Evolutionary conservation across 2,113 vertebrate genomes (phyloP).

Genomic region (Gnathonemus echidnorhynchus): DNA sequence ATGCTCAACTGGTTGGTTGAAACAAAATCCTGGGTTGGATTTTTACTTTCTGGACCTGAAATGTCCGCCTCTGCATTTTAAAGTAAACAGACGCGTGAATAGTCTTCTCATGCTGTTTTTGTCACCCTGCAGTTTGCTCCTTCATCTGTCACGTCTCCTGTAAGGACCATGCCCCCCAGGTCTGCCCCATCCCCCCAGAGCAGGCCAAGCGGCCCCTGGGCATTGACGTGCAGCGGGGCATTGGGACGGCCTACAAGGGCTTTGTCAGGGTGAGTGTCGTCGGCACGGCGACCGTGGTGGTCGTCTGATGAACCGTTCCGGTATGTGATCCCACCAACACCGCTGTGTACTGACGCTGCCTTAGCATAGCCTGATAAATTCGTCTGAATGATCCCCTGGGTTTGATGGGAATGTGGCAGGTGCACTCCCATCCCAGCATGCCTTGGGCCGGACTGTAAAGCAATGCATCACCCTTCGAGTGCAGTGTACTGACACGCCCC

Average conservation of each 20-base stretch:
- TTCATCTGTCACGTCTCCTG: constrained; percentile 92
- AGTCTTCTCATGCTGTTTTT: constrained; percentile 28
- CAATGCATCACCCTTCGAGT: neutral
- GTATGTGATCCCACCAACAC: neutral
- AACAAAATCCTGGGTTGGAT: no score
- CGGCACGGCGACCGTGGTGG: neutral
- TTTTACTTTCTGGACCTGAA: no score
- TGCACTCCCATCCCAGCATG: neutral
- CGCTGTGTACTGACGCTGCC: neutral
- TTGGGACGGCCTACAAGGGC: constrained; percentile 93
- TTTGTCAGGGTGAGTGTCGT: constrained; percentile 78
- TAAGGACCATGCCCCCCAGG: constrained; percentile 76
- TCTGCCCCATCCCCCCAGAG: constrained; percentile 91
- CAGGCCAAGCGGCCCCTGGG: constrained; percentile 91
- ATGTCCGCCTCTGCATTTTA: neutral
- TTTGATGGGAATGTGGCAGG: neutral
- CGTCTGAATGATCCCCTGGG: neutral
- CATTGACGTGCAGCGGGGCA: constrained; percentile 90
- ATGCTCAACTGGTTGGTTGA: no score
- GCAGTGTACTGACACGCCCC: neutral
- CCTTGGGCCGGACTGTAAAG: neutral
- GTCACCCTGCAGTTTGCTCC: constrained; percentile 74
- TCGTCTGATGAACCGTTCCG: neutral
- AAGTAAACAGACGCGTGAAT: neutral
- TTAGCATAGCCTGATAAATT: neutral